These are phyloP conservation scores for Pandemis cinnamomeana DNA, from an alignment of 2,888 invertebrate genomes.

Conservation along the genomic window DNA sequence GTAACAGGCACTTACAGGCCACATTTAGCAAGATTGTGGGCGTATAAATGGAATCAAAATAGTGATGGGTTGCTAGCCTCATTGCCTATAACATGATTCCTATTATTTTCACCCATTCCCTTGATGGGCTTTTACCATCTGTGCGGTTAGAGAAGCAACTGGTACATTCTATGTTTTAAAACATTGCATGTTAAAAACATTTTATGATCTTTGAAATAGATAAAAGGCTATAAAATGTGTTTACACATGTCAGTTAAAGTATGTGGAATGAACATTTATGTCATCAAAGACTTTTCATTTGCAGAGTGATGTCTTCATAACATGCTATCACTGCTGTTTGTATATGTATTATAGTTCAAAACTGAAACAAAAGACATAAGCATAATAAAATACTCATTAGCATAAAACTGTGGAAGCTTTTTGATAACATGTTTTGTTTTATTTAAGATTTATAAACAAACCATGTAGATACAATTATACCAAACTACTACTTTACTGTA, in stretches of 20 bases:
- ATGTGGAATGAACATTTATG: constrained; percentile 20
- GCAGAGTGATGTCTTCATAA: constrained; percentile 5
- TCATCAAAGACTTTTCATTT: constrained; percentile 19
- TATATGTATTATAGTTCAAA: neutral
- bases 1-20: no score
- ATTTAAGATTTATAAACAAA: neutral
- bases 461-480: no score
- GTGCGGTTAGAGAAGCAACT: no score
- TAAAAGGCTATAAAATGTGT: constrained; percentile 24
- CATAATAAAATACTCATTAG: no score
- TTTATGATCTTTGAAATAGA: constrained; percentile 24
- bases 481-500: no score
- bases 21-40: no score
- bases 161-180: no score
- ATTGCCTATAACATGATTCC: no score
- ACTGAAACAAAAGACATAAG: neutral
- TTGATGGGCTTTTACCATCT: no score
- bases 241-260: constrained; percentile 29
- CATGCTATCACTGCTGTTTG: constrained; percentile 9
- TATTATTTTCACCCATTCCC: no score
- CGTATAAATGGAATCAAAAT: no score
- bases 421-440: neutral
- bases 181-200: constrained; percentile 27
- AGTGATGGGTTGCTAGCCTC: no score
- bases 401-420: neutral